Evolutionary conservation across 2,113 vertebrate genomes (phyloP), one percentile per base, ranked within the genome.

Genomic region (Petroica traversi): DNA sequence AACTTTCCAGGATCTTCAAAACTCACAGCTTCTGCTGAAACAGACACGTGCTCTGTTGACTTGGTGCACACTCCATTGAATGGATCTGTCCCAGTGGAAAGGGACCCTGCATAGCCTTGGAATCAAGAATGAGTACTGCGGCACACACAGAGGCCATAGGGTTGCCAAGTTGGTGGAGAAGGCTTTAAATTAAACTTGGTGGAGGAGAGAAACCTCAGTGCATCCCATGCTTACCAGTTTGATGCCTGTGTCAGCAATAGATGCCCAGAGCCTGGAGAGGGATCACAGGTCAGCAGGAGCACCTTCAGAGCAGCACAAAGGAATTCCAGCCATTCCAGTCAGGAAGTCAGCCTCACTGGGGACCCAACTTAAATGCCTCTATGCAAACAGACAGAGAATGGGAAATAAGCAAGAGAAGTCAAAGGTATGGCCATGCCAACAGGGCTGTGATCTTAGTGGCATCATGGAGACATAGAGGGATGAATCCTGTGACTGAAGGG

Each of bases 51-150:
- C 24, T 71, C 3, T 19, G 4, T n/a, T 41, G 33, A 24, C 16
- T 14, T 43, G 16, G 17, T 28, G 9, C 7, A 24, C 1, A 0
- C 9, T 43, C 4, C 5, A 16, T 5, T 51, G 25, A 33, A 29
- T 14, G 18, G 24, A 43, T 19, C n/a, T 40, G 36, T 38, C 10
- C 58, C 51, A 38, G 19, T 4, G 31, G 28, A 51, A 73, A 68
- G 38, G 20, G 45, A 31, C 29, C 8, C 59, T 45, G n/a, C 20
- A 33, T 3, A 52, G 19, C 28, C 55, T 69, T 2, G 2, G 49
- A 41, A 81, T 22, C 14, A 31, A 54, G 46, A 54, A 0, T 26
- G 23, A 49, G 9, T 19, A 33, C 54, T 71, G 33, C 29, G 20
- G 19, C 29, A 33, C 10, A 26, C 6, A 8, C 10, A 10, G 0